Percentiles rank a stretch among this genome's conserved stretches.
phyloP scores from a whole-genome alignment of 2,797 vertebrate species.

The Silurus aristotelis region DNA sequence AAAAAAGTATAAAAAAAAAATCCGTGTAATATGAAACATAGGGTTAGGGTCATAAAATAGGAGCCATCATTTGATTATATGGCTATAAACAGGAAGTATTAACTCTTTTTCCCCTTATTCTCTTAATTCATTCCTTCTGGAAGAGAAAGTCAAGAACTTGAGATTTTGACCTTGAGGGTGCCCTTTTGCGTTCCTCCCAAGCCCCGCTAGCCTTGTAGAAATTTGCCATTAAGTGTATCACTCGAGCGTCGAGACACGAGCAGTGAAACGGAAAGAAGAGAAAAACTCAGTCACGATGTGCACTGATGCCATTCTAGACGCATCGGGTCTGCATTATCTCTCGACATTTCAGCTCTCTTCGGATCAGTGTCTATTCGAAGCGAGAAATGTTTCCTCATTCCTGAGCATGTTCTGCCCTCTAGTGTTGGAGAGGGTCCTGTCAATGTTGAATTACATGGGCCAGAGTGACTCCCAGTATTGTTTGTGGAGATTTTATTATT shows the following conservation, averaged over 20 bases:
- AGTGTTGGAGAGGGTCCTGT: neutral
- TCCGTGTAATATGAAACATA: neutral
- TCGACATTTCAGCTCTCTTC: neutral
- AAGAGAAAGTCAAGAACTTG: neutral
- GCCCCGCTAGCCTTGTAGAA: neutral
- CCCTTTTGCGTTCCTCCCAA: neutral
- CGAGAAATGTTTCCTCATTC: neutral
- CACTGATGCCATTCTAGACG: neutral
- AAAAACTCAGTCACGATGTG: too few relatives aligned
- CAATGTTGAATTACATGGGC: neutral
- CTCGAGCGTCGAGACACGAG: neutral
- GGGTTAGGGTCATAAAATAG: neutral
- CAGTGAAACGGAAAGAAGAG: neutral
- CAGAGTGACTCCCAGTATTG: too few relatives aligned
- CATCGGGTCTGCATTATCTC: neutral
- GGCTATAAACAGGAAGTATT: neutral
- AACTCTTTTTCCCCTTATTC: neutral
- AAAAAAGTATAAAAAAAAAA: neutral
- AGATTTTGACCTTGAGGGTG: neutral
- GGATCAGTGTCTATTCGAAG: neutral
- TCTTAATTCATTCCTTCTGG: neutral
- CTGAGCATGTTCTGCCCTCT: slow-evolving; percentile 5
- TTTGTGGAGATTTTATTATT: too few relatives aligned
- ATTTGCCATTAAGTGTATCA: neutral
- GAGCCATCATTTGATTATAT: neutral